phyloP scores from a whole-genome alignment of 1,140 invertebrate species.

The Drosophila nebulosa region DNA sequence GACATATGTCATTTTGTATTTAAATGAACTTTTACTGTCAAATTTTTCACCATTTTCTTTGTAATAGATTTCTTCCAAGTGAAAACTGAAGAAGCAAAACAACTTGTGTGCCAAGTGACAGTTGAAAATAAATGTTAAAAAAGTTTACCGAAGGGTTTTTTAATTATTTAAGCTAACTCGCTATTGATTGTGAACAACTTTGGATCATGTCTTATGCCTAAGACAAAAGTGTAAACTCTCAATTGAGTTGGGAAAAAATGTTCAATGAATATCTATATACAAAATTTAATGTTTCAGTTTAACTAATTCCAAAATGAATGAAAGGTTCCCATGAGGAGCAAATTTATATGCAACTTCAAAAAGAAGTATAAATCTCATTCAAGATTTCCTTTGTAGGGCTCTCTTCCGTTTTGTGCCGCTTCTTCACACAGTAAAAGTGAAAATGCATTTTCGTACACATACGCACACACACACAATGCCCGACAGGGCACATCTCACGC shows the following conservation, averaged over 20 bases:
- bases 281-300: too few species aligned
- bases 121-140: background rate
- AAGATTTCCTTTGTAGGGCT: background rate
- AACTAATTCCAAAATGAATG: background rate
- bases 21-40: constrained; percentile 43
- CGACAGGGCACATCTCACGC: constrained; percentile 56
- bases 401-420: background rate
- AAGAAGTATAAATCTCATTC: background rate
- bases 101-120: constrained; percentile 1
- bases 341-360: background rate
- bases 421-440: constrained; percentile 2
- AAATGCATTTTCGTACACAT: constrained; percentile 18
- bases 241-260: too few species aligned
- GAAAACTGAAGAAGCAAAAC: constrained; percentile 14
- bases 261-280: too few species aligned
- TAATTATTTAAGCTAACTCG: background rate
- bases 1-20: constrained; percentile 56
- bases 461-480: constrained; percentile 19
- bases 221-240: too few species aligned
- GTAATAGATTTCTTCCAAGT: background rate
- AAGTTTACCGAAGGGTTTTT: background rate
- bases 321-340: background rate
- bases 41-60: constrained; percentile 26
- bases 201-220: too few species aligned
- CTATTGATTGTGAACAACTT: too few species aligned